Evolutionary conservation across 2,113 vertebrate species (phyloP).

Genomic region (Zosterops pallidus): DNA sequence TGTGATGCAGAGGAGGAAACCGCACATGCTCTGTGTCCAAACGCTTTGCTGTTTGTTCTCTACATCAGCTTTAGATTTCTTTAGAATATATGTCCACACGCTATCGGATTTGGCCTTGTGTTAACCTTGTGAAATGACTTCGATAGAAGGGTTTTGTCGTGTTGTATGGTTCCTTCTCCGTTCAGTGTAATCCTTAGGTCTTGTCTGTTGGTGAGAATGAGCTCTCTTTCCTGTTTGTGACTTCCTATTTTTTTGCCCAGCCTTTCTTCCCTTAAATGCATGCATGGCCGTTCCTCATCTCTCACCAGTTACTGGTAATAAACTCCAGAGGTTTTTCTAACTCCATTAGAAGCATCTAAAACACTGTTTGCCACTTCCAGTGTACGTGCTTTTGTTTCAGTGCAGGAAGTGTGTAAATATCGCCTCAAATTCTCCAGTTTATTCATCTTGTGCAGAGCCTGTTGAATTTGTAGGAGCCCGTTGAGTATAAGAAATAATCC

Average conservation of each 20-base stretch:
- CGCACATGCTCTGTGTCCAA: background rate
- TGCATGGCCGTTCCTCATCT: background rate
- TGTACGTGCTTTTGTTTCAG: background rate
- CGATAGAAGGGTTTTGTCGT: background rate
- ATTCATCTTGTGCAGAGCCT: background rate
- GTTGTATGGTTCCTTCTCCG: background rate
- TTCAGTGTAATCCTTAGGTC: background rate
- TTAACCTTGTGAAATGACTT: background rate
- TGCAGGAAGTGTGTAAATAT: background rate
- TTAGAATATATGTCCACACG: background rate
- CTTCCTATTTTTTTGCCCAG: conserved; percentile 6
- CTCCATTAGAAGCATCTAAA: background rate
- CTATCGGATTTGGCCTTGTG: background rate
- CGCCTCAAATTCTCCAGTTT: background rate
- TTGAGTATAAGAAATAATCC: background rate
- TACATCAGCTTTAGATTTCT: background rate
- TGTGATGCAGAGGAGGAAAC: background rate
- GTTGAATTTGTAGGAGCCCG: background rate
- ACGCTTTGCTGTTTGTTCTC: background rate
- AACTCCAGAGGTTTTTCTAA: background rate
- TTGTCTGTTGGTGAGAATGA: background rate
- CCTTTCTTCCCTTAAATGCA: background rate
- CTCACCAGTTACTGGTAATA: background rate
- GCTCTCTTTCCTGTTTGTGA: conserved; percentile 37
- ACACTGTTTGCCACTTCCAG: background rate